Percentiles rank a stretch among this genome's conserved stretches.
These are phyloP conservation scores for Drosophila lini DNA, from an alignment of 1,140 invertebrate genomes.

Conservation along the genomic window DNA sequence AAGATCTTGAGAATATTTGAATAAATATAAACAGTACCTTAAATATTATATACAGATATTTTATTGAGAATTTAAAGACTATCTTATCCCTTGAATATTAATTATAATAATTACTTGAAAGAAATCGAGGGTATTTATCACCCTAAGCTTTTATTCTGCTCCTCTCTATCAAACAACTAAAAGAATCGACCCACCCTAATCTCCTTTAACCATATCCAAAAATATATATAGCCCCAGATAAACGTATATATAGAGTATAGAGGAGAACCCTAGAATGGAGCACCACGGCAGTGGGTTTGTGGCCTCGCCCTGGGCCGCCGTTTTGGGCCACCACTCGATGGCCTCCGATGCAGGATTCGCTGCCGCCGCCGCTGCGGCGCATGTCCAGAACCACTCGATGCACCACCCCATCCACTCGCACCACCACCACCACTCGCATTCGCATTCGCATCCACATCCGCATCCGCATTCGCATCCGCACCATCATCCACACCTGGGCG, in stretches of 20 bases:
- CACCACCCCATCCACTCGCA: slow-evolving; percentile 82
- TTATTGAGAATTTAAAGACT: neutral
- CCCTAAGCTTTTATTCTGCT: neutral
- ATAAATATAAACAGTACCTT: no score
- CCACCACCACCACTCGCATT: slow-evolving; percentile 68
- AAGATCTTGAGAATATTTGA: no score
- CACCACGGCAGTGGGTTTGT: slow-evolving; percentile 88
- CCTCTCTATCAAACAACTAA: neutral
- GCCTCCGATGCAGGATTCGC: slow-evolving; percentile 84
- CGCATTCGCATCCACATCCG: slow-evolving; percentile 84
- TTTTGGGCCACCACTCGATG: slow-evolving; percentile 87
- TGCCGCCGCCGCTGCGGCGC: slow-evolving; percentile 84
- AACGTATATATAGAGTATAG: slow-evolving; percentile 27
- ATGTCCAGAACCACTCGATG: slow-evolving; percentile 84
- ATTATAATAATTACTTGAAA: neutral
- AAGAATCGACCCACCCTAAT: slow-evolving; percentile 3
- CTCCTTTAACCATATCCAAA: slow-evolving; percentile 14
- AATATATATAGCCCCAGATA: slow-evolving; percentile 28
- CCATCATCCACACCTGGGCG: slow-evolving; percentile 63
- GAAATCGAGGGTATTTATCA: neutral
- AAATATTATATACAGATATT: no score
- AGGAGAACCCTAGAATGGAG: slow-evolving; percentile 85
- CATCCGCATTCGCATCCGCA: slow-evolving; percentile 74
- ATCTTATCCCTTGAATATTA: neutral
- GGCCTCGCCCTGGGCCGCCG: slow-evolving; percentile 89